A percentile compares a stretch with the other conserved stretches of the same genome.
phyloP scores from a whole-genome alignment of 2,797 vertebrate genomes.

The Oryzias sinensis region DNA sequence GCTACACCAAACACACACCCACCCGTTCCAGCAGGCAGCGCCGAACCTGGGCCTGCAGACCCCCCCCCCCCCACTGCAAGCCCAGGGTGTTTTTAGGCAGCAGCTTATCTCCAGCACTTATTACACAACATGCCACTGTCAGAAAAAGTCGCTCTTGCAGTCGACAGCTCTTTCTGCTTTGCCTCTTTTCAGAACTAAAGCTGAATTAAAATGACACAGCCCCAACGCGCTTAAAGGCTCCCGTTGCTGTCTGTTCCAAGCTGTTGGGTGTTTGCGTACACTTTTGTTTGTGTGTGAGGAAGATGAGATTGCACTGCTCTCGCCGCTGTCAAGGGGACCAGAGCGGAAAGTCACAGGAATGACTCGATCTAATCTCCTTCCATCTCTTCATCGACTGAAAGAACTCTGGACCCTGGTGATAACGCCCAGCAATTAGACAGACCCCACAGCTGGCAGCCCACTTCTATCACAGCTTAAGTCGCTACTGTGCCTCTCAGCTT shows the following conservation, averaged over 20 bases:
- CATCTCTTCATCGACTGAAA: constrained; percentile 55
- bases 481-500: constrained; percentile 30
- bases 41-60: constrained; percentile 21
- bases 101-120: constrained; percentile 47
- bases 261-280: background rate
- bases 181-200: constrained; percentile 31
- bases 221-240: constrained; percentile 59
- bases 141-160: constrained; percentile 38
- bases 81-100: constrained; percentile 44
- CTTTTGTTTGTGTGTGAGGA: constrained; percentile 7
- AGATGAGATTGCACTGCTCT: constrained; percentile 24
- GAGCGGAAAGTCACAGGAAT: constrained; percentile 41
- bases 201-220: constrained; percentile 61
- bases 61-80: constrained; percentile 18
- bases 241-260: constrained; percentile 31
- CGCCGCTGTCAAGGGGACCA: constrained; percentile 21
- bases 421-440: constrained; percentile 47
- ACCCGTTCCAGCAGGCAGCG: constrained; percentile 2
- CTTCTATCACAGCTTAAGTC: constrained; percentile 29
- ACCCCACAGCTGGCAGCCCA: constrained; percentile 27
- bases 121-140: constrained; percentile 51
- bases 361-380: constrained; percentile 55
- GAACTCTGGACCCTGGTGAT: constrained; percentile 43
- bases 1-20: background rate
- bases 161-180: constrained; percentile 21